phyloP scores from a whole-genome alignment of 2,797 vertebrate genomes.

The Hemibagrus guttatus region DNA sequence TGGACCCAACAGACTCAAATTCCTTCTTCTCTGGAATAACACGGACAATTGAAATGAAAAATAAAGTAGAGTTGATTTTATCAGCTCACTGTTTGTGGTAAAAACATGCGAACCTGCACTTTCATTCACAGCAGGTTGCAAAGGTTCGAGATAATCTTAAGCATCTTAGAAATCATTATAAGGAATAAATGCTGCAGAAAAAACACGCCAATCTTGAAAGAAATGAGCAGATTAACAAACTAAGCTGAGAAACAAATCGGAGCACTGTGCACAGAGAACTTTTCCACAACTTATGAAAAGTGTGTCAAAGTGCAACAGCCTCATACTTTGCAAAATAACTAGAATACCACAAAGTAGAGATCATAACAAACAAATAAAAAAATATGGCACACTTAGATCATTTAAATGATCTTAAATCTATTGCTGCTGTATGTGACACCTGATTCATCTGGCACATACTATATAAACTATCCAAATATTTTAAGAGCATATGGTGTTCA shows the following conservation, averaged over 20 bases:
- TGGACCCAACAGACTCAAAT: slow-evolving; percentile 27
- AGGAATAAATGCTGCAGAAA: neutral
- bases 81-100: neutral
- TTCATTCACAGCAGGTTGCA: slow-evolving; percentile 33
- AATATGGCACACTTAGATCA: neutral
- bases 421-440: neutral
- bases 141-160: slow-evolving; percentile 38
- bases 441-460: slow-evolving; percentile 14
- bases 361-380: slow-evolving; percentile 7
- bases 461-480: slow-evolving; percentile 17
- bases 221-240: slow-evolving; percentile 25
- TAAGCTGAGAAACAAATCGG: neutral
- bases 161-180: slow-evolving; percentile 19
- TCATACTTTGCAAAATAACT: neutral
- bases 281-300: neutral
- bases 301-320: slow-evolving; percentile 16
- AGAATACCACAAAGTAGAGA: neutral
- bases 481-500: slow-evolving; percentile 28
- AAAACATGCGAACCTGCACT: neutral
- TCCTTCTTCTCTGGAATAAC: slow-evolving; percentile 6
- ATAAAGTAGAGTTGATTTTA: neutral
- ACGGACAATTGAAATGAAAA: slow-evolving; percentile 1
- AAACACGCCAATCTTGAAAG: slow-evolving; percentile 29
- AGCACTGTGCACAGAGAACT: neutral
- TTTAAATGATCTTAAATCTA: slow-evolving; percentile 1